phyloP scores from a whole-genome alignment of 2,113 vertebrate species.

The Melozone crissalis region DNA sequence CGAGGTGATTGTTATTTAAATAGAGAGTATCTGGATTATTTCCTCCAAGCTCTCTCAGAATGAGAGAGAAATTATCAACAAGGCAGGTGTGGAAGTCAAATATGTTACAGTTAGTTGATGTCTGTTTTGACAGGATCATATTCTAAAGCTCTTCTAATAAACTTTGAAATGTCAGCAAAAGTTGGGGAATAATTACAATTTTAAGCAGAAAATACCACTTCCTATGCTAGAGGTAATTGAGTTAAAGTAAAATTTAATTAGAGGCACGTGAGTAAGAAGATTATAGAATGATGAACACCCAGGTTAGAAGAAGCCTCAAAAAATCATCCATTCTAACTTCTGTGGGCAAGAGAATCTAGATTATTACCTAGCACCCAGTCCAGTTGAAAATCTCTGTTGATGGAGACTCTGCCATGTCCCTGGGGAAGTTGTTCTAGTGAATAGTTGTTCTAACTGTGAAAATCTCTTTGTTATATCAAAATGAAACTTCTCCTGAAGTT shows the following conservation, averaged over 20 bases:
- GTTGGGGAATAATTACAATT: neutral
- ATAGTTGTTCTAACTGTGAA: neutral
- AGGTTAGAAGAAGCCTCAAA: neutral
- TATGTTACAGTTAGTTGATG: neutral
- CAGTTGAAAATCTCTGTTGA: neutral
- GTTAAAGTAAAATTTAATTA: neutral
- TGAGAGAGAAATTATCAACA: neutral
- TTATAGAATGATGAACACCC: neutral
- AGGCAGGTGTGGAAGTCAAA: neutral
- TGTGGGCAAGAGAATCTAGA: neutral
- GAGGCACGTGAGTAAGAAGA: neutral
- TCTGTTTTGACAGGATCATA: neutral
- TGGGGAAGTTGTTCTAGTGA: neutral
- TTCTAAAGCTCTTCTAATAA: neutral
- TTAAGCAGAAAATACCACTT: neutral
- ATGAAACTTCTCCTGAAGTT: neutral
- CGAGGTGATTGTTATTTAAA: neutral
- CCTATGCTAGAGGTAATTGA: neutral
- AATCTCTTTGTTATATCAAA: neutral
- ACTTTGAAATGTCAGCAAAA: neutral
- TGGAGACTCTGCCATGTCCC: neutral
- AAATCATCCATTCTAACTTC: neutral
- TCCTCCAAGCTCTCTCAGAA: neutral
- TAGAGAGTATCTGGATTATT: neutral
- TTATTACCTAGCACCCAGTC: neutral